Evolutionary conservation across 2,797 vertebrate genomes (phyloP), one percentile per base, ranked within the genome.

Genomic region (Myotis daubentonii): DNA sequence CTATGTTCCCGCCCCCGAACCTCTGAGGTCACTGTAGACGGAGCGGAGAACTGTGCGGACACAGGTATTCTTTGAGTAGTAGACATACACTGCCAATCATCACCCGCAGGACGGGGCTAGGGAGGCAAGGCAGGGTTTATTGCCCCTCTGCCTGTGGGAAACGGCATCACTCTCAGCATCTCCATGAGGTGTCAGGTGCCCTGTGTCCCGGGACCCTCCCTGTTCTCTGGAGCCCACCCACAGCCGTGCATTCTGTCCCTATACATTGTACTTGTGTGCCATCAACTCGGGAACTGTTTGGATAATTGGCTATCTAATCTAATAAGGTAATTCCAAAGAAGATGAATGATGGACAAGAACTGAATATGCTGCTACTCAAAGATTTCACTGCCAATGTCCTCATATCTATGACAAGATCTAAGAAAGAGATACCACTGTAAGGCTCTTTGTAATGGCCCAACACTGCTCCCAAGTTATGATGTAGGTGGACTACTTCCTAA

Each of bases 231-330:
- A 62, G 1, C 41, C 20, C 8, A 0, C 19, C 15, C 19, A 3
- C 1, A 5, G 3, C 30, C 8, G 8, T 1, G 8, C 7, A 0
- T 13, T 74, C 79, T 33, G 30, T 2, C 10, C 51, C 15, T 2
- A 4, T 51, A 16, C 22, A 6, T 25, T 44, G 11, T 9, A 10
- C 68, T 33, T 6, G 15, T 10, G 49, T 41, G 36, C 49, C 33
- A 0, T 25, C 75, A 0, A 0, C 2, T 0, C 1, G 0, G 30
- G 75, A 13, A 9, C 25, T 17, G 2, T 6, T 33, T 28, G n/a
- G 8, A 5, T 57, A 16, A 33, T 0, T 6, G 47, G 30, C 23
- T 74, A 8, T 23, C 19, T 55, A 33, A 22, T 53, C 28, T 15
- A 70, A 33, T 30, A 55, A 28, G 9, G 23, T n/a, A 4, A 51